Evolutionary conservation across 2,888 invertebrate species (phyloP).

Genomic region (Heliconius hortense): DNA sequence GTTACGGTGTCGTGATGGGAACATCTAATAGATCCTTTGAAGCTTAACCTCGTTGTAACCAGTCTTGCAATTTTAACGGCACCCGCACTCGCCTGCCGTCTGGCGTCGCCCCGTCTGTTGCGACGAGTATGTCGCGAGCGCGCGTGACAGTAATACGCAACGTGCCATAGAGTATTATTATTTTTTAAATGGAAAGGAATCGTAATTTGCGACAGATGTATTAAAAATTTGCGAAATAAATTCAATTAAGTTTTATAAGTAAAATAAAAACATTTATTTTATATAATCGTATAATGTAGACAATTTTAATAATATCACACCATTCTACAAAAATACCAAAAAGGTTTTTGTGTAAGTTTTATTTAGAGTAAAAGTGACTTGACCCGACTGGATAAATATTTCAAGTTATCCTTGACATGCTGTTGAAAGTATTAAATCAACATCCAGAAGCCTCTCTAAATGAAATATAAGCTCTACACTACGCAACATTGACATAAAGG

Average conservation of each 20-base stretch:
- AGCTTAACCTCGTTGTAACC: constrained; percentile 35
- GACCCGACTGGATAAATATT: not conserved
- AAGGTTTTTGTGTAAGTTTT: not conserved
- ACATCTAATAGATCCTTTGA: constrained; percentile 25
- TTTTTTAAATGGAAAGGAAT: constrained; percentile 7
- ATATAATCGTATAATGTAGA: not conserved
- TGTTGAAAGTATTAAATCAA: constrained; percentile 1
- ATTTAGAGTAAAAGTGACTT: not conserved
- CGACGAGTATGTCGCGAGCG: constrained; percentile 33
- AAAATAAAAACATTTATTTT: not conserved
- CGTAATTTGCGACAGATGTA: not conserved
- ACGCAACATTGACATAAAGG: constrained; percentile 19
- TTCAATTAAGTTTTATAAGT: not conserved
- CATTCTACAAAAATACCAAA: no score
- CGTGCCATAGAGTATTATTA: constrained; percentile 15
- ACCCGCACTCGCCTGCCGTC: constrained; percentile 31
- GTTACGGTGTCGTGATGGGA: not conserved
- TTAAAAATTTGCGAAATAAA: not conserved
- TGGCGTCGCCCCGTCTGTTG: constrained; percentile 44
- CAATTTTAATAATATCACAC: not conserved
- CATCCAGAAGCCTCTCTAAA: constrained; percentile 16
- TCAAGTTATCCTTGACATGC: constrained; percentile 16
- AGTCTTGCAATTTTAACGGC: constrained; percentile 39
- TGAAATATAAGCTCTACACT: constrained; percentile 12
- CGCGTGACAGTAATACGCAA: constrained; percentile 40